Evolutionary conservation across 2,888 invertebrate species (phyloP), one percentile per base, ranked within the genome.

Genomic region (Himalopsyche kuldschensis): DNA sequence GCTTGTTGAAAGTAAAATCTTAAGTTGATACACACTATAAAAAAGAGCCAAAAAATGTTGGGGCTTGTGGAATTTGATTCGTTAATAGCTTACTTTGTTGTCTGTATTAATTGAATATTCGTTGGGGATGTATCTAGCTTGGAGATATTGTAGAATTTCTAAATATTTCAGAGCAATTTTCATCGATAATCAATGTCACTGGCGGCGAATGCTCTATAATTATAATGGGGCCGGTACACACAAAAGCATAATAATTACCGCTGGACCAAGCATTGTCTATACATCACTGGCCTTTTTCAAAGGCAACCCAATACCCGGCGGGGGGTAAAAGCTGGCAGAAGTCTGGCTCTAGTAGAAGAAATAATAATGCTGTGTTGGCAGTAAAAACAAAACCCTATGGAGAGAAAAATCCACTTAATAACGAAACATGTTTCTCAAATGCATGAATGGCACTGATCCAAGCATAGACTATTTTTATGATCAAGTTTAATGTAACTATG

Each of bases 251-350:
- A 55, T 55, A 55, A 55, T 55, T 55, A 55, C 55, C 55, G 55
- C 55, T 55, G 55, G 55, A 55, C 20, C 20, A 20, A 55, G 55
- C 24, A 55, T 55, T 55, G 55, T 55, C 80, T 47, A 75, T 82
- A 81, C 80, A 84, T 83, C 84, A 84, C 76, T 81, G 47, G 80
- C 79, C 75, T 82, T 78, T 77, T 75, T 55, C 31, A 69, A 47
- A 78, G 81, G 55, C 8, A 84, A 75, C 77, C 82, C 47, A 47
- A 79, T 27, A 78, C 47, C 80, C 84, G 75, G 81, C 81, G 78
- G 84, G 84, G 84, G 80, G 78, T 69, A 48, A 24, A 30, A 79
- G 30, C 79, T 55, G 20, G 75, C 79, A 79, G 30, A 31, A 80
- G 80, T 48, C 20, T 55, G 24, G 41, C 4, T 55, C 55, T 55